Percentiles rank a stretch among this genome's conserved stretches.
Conservation (phyloP, 2,113 vertebrate genomes). For the Brachypteracias leptosomus region DNA sequence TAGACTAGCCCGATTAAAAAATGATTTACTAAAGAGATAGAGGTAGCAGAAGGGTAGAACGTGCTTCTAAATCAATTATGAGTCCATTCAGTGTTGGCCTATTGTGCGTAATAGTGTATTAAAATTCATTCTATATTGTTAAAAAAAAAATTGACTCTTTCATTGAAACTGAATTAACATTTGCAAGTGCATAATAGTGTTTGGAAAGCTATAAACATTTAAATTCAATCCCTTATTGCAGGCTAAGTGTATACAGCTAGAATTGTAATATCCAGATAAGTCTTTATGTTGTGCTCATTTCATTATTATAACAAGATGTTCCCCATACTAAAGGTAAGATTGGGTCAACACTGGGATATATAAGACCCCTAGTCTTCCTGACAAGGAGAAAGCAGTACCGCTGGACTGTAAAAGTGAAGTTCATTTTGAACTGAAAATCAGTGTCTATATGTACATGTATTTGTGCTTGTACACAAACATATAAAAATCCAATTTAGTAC, state of each 20-base stretch:
- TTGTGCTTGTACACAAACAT: neutral
- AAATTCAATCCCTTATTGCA: constrained; percentile 76
- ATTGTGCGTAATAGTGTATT: constrained; percentile 72
- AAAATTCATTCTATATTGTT: constrained; percentile 70
- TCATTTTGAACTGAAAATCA: neutral
- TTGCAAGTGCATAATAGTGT: constrained; percentile 80
- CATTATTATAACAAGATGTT: constrained; percentile 23
- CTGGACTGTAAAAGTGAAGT: neutral
- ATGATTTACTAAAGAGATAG: constrained; percentile 78
- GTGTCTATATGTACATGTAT: neutral
- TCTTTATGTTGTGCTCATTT: constrained; percentile 39
- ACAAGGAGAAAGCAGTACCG: neutral
- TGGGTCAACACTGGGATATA: neutral
- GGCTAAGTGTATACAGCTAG: constrained; percentile 61
- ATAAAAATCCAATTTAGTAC: fast-evolving
- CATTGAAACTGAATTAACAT: constrained; percentile 83
- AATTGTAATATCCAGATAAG: constrained; percentile 59
- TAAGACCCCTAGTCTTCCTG: neutral
- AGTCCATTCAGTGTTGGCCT: constrained; percentile 72
- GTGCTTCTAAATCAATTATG: constrained; percentile 84
- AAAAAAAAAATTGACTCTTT: constrained; percentile 74
- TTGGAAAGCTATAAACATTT: constrained; percentile 78
- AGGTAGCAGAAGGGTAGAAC: constrained; percentile 52
- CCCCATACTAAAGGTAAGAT: neutral
- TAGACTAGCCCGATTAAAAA: constrained; percentile 74